A percentile compares a stretch with the other conserved stretches of the same genome.
Conservation (phyloP, 2,113 vertebrate species). For the Python bivittatus region DNA sequence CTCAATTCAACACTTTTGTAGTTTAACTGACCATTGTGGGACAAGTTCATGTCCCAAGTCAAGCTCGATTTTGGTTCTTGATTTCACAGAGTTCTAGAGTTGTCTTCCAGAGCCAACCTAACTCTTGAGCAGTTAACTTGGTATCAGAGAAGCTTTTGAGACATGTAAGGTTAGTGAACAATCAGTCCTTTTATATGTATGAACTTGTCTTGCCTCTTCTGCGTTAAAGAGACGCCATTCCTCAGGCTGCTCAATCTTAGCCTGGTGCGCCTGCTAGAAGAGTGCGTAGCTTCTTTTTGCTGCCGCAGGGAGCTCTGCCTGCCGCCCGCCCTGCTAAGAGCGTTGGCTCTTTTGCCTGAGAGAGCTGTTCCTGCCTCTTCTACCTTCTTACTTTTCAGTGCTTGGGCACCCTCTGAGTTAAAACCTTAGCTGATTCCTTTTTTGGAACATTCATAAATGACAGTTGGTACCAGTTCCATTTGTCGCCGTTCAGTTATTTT, state of each 20-base stretch:
- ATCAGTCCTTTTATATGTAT: background rate
- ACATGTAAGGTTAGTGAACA: background rate
- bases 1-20: background rate
- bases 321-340: too few relatives aligned
- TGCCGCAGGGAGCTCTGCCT: background rate
- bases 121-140: background rate
- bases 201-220: background rate
- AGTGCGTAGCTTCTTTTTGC: background rate
- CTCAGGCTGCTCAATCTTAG: background rate
- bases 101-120: background rate
- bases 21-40: slow-evolving; percentile 2
- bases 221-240: background rate
- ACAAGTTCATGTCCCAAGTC: slow-evolving; percentile 10
- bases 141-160: background rate
- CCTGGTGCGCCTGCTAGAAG: background rate
- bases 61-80: background rate
- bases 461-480: slow-evolving; percentile 82
- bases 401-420: background rate
- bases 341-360: background rate
- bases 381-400: background rate
- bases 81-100: background rate
- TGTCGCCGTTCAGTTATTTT: slow-evolving; percentile 74
- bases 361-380: slow-evolving; percentile 22
- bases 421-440: slow-evolving; percentile 34
- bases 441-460: slow-evolving; percentile 35